phyloP scores from a whole-genome alignment of 2,113 vertebrate genomes.

The Ginglymostoma cirratum region DNA sequence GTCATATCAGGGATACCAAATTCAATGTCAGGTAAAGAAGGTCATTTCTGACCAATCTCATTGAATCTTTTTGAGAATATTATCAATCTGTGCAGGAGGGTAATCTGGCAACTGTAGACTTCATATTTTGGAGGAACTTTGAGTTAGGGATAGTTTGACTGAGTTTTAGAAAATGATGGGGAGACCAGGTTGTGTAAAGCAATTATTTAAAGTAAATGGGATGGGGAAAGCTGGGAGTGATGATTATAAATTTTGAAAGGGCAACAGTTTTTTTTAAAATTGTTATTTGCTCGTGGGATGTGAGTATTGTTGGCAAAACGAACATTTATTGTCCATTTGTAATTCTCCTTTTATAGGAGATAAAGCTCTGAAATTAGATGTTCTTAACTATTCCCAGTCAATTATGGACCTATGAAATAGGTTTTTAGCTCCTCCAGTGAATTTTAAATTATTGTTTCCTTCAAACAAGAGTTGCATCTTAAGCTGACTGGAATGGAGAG shows the following conservation, averaged over 20 bases:
- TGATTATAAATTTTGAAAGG: neutral
- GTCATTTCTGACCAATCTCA: neutral
- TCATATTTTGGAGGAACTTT: neutral
- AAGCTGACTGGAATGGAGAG: neutral
- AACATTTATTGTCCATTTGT: too few relatives aligned
- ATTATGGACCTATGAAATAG: neutral
- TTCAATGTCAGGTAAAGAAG: neutral
- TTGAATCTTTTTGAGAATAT: neutral
- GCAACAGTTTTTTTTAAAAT: too few relatives aligned
- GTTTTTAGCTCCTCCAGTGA: neutral
- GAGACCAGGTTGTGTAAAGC: neutral
- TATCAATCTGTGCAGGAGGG: neutral
- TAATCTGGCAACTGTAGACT: neutral
- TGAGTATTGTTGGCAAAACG: too few relatives aligned
- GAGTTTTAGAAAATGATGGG: neutral
- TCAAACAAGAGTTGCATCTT: neutral
- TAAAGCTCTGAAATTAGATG: neutral
- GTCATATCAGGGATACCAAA: neutral
- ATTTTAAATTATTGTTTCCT: neutral
- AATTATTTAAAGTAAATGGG: neutral
- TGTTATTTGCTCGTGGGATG: too few relatives aligned
- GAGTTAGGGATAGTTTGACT: neutral
- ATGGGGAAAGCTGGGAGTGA: neutral
- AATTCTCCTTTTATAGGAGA: too few relatives aligned
- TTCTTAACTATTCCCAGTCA: neutral